A percentile compares a stretch with the other conserved stretches of the same genome.
These are phyloP conservation scores for Luscinia megarhynchos DNA, from an alignment of 2,797 vertebrate species.

Conservation along the genomic window DNA sequence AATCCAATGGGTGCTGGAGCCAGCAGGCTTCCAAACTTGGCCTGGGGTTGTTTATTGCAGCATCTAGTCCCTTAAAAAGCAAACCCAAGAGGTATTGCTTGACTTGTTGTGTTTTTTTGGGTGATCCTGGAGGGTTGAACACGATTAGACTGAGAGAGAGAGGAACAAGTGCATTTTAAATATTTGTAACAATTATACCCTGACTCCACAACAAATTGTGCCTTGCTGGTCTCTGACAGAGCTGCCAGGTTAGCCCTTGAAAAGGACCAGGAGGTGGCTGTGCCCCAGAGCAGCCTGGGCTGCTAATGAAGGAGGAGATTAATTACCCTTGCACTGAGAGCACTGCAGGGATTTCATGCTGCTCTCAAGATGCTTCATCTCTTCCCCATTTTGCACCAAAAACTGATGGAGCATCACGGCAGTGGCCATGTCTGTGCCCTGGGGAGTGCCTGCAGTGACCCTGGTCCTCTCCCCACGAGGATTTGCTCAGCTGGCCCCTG, in stretches of 20 bases:
- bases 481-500: not conserved
- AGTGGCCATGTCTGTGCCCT: not conserved
- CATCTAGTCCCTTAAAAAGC: not conserved
- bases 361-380: not conserved
- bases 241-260: not conserved
- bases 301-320: not conserved
- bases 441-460: not conserved
- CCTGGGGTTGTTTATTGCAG: fast-evolving
- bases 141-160: not conserved
- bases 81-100: not conserved
- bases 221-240: not conserved
- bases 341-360: not conserved
- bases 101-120: not conserved
- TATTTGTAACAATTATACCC: not conserved
- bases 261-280: not conserved
- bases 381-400: not conserved
- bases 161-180: not conserved
- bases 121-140: not conserved
- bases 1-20: not conserved
- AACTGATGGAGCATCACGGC: not conserved
- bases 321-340: not conserved
- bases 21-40: not conserved
- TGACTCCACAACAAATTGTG: not conserved
- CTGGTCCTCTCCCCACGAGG: not conserved
- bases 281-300: not conserved